These are phyloP conservation scores for Lepus townsendii DNA, from an alignment of 2,797 vertebrate species.

Conservation along the genomic window DNA sequence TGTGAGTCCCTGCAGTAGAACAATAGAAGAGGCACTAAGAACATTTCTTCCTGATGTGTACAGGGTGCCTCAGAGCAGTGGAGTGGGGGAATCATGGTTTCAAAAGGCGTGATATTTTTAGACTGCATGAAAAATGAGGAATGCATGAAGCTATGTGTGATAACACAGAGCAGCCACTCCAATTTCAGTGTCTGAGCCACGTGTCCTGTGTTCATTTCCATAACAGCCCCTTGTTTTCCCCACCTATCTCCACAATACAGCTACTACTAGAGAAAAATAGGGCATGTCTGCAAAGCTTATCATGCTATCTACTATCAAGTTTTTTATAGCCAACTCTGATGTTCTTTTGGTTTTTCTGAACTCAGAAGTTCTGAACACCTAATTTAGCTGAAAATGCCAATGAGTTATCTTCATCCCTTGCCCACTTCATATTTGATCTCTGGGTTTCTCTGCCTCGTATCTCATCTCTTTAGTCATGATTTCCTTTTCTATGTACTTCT, in stretches of 20 bases:
- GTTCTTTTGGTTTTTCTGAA: constrained; percentile 57
- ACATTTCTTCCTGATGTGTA: constrained; percentile 40
- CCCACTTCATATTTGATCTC: neutral
- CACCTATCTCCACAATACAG: constrained; percentile 45
- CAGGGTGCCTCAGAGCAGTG: neutral
- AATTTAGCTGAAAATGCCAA: neutral
- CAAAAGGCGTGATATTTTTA: constrained; percentile 66
- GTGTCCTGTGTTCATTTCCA: neutral
- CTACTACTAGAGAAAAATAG: constrained; percentile 54
- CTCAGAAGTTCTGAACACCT: constrained; percentile 8
- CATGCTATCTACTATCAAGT: neutral
- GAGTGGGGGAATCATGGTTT: constrained; percentile 44
- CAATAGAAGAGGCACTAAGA: constrained; percentile 12
- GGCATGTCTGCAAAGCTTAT: constrained; percentile 14
- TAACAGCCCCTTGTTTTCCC: constrained; percentile 2
- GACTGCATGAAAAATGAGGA: constrained; percentile 66
- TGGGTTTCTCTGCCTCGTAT: neutral
- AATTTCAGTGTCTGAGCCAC: neutral
- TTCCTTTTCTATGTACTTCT: constrained; percentile 36
- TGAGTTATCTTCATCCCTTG: neutral
- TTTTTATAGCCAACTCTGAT: constrained; percentile 2
- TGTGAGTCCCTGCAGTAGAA: neutral
- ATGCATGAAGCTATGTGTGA: constrained; percentile 24
- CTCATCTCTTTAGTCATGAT: neutral
- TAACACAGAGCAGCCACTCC: neutral